phyloP scores from a whole-genome alignment of 2,888 invertebrate species.

The Rhagonycha fulva region DNA sequence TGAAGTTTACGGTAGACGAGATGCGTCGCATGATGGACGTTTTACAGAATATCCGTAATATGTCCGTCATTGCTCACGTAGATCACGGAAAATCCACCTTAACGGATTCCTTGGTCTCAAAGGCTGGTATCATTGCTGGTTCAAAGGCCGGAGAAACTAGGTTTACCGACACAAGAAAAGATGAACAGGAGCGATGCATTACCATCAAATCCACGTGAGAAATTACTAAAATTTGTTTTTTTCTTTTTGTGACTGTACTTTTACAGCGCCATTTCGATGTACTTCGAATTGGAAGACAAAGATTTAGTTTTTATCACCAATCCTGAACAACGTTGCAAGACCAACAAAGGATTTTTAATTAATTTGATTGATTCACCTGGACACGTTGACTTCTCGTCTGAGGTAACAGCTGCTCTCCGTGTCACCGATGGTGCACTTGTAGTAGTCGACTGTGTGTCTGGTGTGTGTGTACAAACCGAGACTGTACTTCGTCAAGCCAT shows the following conservation, averaged over 20 bases:
- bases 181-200: constrained; percentile 99
- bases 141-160: constrained; percentile 98
- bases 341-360: constrained; percentile 95
- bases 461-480: constrained; percentile 99
- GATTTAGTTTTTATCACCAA: constrained; percentile 93
- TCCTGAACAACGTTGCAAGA: constrained; percentile 88
- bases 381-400: constrained; percentile 99
- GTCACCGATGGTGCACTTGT: constrained; percentile 99
- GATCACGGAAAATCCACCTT: constrained; percentile 99
- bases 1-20: constrained; percentile 99
- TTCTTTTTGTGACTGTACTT: background rate
- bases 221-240: background rate
- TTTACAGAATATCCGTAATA: constrained; percentile 99
- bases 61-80: constrained; percentile 99
- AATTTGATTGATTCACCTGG: constrained; percentile 99
- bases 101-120: constrained; percentile 98
- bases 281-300: constrained; percentile 93
- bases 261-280: constrained; percentile 96
- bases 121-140: constrained; percentile 99
- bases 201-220: constrained; percentile 99
- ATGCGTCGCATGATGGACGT: constrained; percentile 99
- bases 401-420: constrained; percentile 99
- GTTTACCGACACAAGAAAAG: constrained; percentile 99
- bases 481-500: constrained; percentile 99
- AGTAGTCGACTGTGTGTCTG: constrained; percentile 99